A percentile compares a stretch with the other conserved stretches of the same genome.
Conservation (phyloP, 2,113 vertebrate genomes). For the Salvelinus sp. region DNA sequence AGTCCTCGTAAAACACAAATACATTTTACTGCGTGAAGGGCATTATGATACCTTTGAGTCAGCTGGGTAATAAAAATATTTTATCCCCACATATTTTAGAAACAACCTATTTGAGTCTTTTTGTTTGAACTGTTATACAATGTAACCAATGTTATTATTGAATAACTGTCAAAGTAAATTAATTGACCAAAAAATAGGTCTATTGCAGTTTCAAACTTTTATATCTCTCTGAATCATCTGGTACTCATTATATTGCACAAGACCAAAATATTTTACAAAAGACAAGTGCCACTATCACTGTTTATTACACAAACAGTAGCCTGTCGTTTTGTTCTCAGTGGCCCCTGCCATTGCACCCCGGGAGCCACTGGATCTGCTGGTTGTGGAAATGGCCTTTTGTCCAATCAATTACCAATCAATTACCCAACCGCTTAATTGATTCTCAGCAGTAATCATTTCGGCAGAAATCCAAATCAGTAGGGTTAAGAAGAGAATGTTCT, state of each 20-base stretch:
- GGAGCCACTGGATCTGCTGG: not conserved
- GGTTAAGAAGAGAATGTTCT: constrained; percentile 35
- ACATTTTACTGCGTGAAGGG: not conserved
- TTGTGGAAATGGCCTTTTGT: not conserved
- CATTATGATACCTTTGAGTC: not conserved
- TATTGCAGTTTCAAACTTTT: too few species aligned
- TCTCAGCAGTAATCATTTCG: constrained; percentile 52
- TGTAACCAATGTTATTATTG: too few species aligned
- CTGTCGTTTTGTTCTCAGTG: not conserved
- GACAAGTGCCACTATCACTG: not conserved
- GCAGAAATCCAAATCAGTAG: constrained; percentile 45
- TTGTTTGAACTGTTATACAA: not conserved
- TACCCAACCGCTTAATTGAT: constrained; percentile 62
- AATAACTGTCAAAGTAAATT: too few species aligned
- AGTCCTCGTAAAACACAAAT: not conserved
- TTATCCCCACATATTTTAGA: not conserved
- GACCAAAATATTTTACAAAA: constrained; percentile 28
- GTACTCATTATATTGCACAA: not conserved
- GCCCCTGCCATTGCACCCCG: not conserved
- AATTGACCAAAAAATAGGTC: too few species aligned
- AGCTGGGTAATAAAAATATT: not conserved
- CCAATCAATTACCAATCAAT: constrained; percentile 65
- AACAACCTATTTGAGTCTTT: not conserved
- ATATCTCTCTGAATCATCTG: not conserved
- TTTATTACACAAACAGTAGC: not conserved